Conservation (phyloP, 2,113 vertebrate species). For the Plecotus auritus region DNA sequence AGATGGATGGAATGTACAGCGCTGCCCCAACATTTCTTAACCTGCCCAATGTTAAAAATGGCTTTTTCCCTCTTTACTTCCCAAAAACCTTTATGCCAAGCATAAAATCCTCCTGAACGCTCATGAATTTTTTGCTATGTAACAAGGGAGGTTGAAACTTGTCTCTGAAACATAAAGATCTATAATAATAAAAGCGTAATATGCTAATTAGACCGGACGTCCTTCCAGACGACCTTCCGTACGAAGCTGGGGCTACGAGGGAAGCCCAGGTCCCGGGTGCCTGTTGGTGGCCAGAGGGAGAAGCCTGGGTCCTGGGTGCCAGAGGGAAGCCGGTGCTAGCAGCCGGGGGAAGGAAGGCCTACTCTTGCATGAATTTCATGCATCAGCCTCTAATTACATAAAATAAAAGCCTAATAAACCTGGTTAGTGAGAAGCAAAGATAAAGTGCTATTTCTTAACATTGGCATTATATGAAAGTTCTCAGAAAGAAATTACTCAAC, state of each 20-base stretch:
- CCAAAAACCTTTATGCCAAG: not conserved
- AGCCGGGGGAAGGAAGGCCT: too few species aligned
- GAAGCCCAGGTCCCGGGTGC: too few species aligned
- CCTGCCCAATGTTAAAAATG: not conserved
- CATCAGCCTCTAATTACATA: not conserved
- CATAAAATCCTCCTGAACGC: not conserved
- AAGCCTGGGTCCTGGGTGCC: too few species aligned
- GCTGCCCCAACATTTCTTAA: slow-evolving; percentile 34
- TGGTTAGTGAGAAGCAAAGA: not conserved
- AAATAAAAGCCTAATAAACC: not conserved
- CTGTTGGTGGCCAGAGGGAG: too few species aligned
- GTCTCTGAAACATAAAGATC: not conserved
- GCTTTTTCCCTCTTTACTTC: not conserved
- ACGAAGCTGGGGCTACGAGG: too few species aligned
- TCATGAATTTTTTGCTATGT: not conserved
- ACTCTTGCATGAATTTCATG: too few species aligned
- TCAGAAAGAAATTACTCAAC: not conserved
- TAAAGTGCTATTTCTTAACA: not conserved
- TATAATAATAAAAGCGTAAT: too few species aligned
- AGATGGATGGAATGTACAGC: not conserved
- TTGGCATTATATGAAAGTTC: not conserved
- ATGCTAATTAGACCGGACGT: too few species aligned
- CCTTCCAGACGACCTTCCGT: too few species aligned
- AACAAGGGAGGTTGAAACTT: slow-evolving; percentile 10
- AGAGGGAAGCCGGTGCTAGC: too few species aligned